Evolutionary conservation across 2,888 invertebrate genomes (phyloP).

Genomic region (Euproctis similis): DNA sequence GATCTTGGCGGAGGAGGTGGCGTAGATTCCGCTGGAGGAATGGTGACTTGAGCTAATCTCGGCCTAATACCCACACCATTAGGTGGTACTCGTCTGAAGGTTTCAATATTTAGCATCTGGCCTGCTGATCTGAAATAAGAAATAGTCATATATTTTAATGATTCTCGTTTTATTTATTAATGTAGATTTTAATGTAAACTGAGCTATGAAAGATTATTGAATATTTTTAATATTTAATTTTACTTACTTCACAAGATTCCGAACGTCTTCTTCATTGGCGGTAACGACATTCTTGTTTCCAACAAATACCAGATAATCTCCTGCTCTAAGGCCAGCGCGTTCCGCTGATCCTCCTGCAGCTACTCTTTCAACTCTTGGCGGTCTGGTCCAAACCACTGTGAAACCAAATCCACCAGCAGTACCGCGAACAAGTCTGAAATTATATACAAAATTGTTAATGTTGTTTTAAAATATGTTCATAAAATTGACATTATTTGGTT

Average conservation of each 20-base stretch:
- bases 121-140: slow-evolving; percentile 85
- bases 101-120: slow-evolving; percentile 81
- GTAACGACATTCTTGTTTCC: slow-evolving; percentile 91
- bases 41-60: slow-evolving; percentile 42
- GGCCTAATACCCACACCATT: slow-evolving; percentile 52
- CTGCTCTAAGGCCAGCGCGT: slow-evolving; percentile 86
- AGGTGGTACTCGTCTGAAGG: slow-evolving; percentile 78
- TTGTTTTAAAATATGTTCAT: no score
- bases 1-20: slow-evolving; percentile 62
- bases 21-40: slow-evolving; percentile 53
- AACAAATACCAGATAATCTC: slow-evolving; percentile 92
- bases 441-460: neutral
- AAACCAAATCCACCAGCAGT: slow-evolving; percentile 85
- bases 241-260: slow-evolving; percentile 81
- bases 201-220: no score
- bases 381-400: slow-evolving; percentile 92
- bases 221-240: neutral
- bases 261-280: slow-evolving; percentile 80
- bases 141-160: no score
- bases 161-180: no score
- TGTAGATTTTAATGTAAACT: no score
- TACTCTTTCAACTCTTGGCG: slow-evolving; percentile 89
- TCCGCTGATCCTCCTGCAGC: slow-evolving; percentile 89
- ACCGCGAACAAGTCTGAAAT: slow-evolving; percentile 59
- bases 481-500: neutral